Evolutionary conservation across 1,140 invertebrate species (phyloP), one percentile per base, ranked within the genome.

Genomic region (Galleria mellonella): DNA sequence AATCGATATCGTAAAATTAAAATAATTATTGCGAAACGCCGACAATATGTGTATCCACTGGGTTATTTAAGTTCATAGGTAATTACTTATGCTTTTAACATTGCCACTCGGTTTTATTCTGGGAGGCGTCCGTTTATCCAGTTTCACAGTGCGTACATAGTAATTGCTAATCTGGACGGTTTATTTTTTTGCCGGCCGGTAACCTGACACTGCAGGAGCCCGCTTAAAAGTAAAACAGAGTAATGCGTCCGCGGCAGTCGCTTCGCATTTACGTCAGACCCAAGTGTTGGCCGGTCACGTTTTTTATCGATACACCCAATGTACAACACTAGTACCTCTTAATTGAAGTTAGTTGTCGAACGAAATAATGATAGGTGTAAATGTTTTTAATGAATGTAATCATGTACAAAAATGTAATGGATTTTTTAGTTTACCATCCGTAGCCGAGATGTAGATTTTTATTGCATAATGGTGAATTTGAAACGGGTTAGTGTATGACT

Each of bases 201-300:
- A 72, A 74, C 66, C 39, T 54, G 65, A 74, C 63, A 71, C 71
- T 51, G 52, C 61, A 51, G 59, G 56, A 54, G 49, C 53, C 52
- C 55, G 48, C 62, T 70, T 75, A 70, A 79, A 79, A 71, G 72
- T 66, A 60, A 69, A 70, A 62, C 62, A 63, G 43, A 60, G 68
- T 76, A 76, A 76, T 70, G 59, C 71, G 43, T 75, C 67, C 71
- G 69, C 75, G 62, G 65, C 58, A 72, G 56, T 75, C 65, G 60
- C 51, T 39, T 62, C 60, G 58, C 56, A 67, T 79, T 64, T 69
- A 68, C 63, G 64, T 76, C 72, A 62, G 37, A 55, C 39, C 41
- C 46, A 50, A 50, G 43, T 42, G 49, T 38, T 32, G 37, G 43
- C 42, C 33, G 47, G 45, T 43, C 35, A 56, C 43, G 63, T 55